These are phyloP conservation scores for Drosophila nannoptera DNA, from an alignment of 1,140 invertebrate genomes.

Conservation along the genomic window DNA sequence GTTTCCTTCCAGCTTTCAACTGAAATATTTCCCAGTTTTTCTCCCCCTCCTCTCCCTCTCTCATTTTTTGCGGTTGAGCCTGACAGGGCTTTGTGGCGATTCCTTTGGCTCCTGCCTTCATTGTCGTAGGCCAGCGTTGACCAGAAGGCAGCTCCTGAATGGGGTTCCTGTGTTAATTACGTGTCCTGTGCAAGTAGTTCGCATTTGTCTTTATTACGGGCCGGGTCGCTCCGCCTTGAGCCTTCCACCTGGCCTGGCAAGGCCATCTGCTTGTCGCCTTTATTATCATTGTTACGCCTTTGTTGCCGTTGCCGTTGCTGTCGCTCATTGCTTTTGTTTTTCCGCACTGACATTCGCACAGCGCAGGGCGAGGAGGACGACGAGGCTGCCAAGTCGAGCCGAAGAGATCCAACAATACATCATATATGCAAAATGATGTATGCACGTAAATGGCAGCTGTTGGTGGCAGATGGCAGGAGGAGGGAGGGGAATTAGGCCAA, in stretches of 20 bases:
- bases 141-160: not conserved
- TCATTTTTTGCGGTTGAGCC: not conserved
- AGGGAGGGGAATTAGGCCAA: constrained; percentile 77
- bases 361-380: constrained; percentile 1
- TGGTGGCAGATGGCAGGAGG: constrained; percentile 13
- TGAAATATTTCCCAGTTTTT: not conserved
- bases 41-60: not conserved
- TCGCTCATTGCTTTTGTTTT: constrained; percentile 62
- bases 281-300: constrained; percentile 70
- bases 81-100: constrained; percentile 1
- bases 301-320: constrained; percentile 22
- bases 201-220: constrained; percentile 74
- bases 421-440: constrained; percentile 77
- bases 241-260: constrained; percentile 47
- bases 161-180: constrained; percentile 40
- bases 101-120: constrained; percentile 9
- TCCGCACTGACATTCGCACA: constrained; percentile 64
- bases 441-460: constrained; percentile 63
- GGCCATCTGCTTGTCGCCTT: constrained; percentile 65
- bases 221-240: constrained; percentile 28
- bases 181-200: constrained; percentile 48
- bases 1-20: too few relatives aligned
- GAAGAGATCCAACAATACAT: constrained; percentile 61
- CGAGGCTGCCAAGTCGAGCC: constrained; percentile 20
- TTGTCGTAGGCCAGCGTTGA: constrained; percentile 21